These are phyloP conservation scores for Heteromurus nitidus DNA, from an alignment of 2,888 invertebrate genomes.

Conservation along the genomic window DNA sequence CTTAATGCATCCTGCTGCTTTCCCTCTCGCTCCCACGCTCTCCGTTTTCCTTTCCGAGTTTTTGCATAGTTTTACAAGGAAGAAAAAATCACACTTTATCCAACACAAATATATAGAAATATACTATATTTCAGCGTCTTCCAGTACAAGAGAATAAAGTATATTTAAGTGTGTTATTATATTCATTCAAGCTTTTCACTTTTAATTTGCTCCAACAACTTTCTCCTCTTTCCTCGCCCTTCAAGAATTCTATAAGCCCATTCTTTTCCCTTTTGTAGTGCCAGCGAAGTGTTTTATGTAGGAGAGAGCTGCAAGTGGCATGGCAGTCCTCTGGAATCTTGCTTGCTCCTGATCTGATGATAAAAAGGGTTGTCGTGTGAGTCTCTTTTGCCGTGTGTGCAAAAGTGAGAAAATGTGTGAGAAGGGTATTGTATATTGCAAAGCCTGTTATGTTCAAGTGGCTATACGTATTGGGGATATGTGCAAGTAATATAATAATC, in stretches of 20 bases:
- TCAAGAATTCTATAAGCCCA: too few relatives aligned
- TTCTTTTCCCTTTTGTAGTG: not conserved
- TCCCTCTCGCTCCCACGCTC: not conserved
- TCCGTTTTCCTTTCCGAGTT: not conserved
- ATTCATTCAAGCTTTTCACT: constrained; percentile 36
- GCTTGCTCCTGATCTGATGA: constrained; percentile 21
- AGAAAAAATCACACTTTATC: too few relatives aligned
- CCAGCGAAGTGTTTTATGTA: constrained; percentile 5
- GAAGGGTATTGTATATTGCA: not conserved
- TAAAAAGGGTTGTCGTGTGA: constrained; percentile 26
- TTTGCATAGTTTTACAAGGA: not conserved
- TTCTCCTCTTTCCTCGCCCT: not conserved
- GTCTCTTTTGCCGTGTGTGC: constrained; percentile 9
- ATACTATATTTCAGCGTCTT: too few relatives aligned
- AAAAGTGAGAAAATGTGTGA: not conserved
- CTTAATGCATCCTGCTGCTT: constrained; percentile 23
- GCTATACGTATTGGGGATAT: not conserved
- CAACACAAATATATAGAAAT: too few relatives aligned
- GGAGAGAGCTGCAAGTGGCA: constrained; percentile 26
- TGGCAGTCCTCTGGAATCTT: too few relatives aligned
- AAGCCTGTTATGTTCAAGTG: too few relatives aligned
- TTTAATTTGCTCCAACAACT: constrained; percentile 31
- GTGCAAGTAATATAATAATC: constrained; percentile 15
- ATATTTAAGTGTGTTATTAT: too few relatives aligned
- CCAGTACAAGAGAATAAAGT: too few relatives aligned